Evolutionary conservation across 2,888 invertebrate species (phyloP), one percentile per base, ranked within the genome.

Genomic region (Rotaria macrura): DNA sequence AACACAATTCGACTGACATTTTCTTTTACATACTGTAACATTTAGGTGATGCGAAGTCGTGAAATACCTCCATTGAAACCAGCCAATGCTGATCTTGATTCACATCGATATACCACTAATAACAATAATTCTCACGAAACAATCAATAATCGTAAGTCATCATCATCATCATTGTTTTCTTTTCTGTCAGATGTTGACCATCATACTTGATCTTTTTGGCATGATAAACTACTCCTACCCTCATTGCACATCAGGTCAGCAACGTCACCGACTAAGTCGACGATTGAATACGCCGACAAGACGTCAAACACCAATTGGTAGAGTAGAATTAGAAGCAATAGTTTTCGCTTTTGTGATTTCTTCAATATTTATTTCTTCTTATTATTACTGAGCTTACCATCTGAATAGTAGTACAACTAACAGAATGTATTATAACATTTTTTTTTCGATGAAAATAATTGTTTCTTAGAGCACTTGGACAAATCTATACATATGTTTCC

Each of bases 11-110:
- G 14, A 34, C 3, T 34, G 0, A 34, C 65, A 65, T 6, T 1
- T 65, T 38, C 2, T 34, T 29, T 65, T 20, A 34, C 29, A 3
- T 34, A 14, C 38, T 65, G 14, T 29, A 14, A 34, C 38, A 5
- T 65, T 34, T 65, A 79, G 79, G 79, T 79, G 6, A 79, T 79
- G 79, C 40, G 79, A 12, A 79, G 79, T 43, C 79, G 79, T 25
- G 79, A 79, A 43, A 79, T 79, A 79, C 79, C 79, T 23, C 79
- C 79, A 43, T 43, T 79, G n/a, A 40, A 43, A 2, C 79, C 43
- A 43, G 6, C 43, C 3, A n/a, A 43, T 43, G n/a, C 5, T 43
- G 79, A 79, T 29, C 29, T 29, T 34, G 65, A 34, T 34, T 65
- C 65, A 17, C 65, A 65, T 65, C 65, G 65, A 34, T 65, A 65